Evolutionary conservation across 2,888 invertebrate genomes (phyloP), one percentile per base, ranked within the genome.

Genomic region (Odontomyia ornata): DNA sequence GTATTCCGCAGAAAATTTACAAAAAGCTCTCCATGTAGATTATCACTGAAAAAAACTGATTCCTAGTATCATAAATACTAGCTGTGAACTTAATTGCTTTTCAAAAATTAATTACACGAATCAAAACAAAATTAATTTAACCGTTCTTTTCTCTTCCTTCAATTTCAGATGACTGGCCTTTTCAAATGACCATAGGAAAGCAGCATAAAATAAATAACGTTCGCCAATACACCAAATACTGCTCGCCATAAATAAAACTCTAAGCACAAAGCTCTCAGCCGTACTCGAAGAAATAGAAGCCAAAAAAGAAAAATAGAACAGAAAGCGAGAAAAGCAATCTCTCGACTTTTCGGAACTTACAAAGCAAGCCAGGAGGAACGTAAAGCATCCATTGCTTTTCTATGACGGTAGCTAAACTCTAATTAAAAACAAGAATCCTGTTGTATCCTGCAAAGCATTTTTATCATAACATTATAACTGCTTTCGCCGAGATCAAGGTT

Each of bases 121-220:
- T 72, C 72, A 57, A 62, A n/a, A 72, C 57, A 56, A 72, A 71
- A 64, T 76, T 62, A 77, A 28, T 30, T 76, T 47, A 25, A 27
- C 69, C 60, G 56, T 64, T 69, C 56, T 65, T 25, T 28, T 76
- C 23, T 36, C 47, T 64, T 71, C 21, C 5, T 78, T n/a, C 43
- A 56, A 57, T 78, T 78, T 13, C 76, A 78, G 78, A 78, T 46
- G 60, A 65, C 73, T 69, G 76, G 72, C 57, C n/a, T 72, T 30
- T 2, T 72, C 65, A 76, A 78, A 78, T 56, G 76, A 76, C 72
- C 72, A 43, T 9, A 43, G 43, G n/a, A n/a, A n/a, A n/a, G n/a
- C n/a, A n/a, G n/a, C n/a, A n/a, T n/a, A n/a, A n/a, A n/a, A n/a
- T n/a, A n/a, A n/a, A n/a, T n/a, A n/a, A n/a, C n/a, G n/a, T n/a